phyloP scores from a whole-genome alignment of 2,888 invertebrate species.

The Lasius platythorax region DNA sequence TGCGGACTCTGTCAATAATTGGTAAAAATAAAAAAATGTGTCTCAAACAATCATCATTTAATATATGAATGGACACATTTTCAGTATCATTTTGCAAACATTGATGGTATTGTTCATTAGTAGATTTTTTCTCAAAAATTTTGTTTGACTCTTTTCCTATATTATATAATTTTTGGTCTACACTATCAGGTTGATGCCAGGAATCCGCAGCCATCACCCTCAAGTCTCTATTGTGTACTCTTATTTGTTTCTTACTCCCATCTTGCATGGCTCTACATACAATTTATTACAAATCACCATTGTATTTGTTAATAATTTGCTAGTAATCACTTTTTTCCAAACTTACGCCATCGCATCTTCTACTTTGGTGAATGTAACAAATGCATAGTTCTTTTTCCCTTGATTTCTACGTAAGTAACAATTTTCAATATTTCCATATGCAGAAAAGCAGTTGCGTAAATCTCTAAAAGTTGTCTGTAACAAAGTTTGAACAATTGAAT shows the following conservation, averaged over 20 bases:
- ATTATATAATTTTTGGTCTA: constrained; percentile 79
- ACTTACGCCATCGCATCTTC: constrained; percentile 87
- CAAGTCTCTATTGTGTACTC: constrained; percentile 83
- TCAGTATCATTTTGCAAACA: constrained; percentile 68
- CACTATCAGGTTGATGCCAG: constrained; percentile 88
- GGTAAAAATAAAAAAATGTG: constrained; percentile 87
- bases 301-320: background rate
- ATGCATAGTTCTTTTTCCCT: constrained; percentile 87
- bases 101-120: constrained; percentile 61
- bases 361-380: constrained; percentile 87
- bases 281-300: background rate
- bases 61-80: constrained; percentile 84
- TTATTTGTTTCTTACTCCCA: constrained; percentile 76
- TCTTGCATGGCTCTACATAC: constrained; percentile 78
- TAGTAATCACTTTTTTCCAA: constrained; percentile 19
- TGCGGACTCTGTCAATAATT: constrained; percentile 87
- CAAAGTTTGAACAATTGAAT: background rate
- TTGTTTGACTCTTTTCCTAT: constrained; percentile 67
- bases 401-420: constrained; percentile 87
- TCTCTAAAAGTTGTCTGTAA: constrained; percentile 88
- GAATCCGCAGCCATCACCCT: constrained; percentile 88
- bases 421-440: constrained; percentile 88
- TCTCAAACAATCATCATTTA: constrained; percentile 88
- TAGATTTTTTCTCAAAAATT: constrained; percentile 58
- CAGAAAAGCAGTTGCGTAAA: constrained; percentile 87